These are phyloP conservation scores for Euspilapteryx auroguttella DNA, from an alignment of 2,888 invertebrate species.

Conservation along the genomic window DNA sequence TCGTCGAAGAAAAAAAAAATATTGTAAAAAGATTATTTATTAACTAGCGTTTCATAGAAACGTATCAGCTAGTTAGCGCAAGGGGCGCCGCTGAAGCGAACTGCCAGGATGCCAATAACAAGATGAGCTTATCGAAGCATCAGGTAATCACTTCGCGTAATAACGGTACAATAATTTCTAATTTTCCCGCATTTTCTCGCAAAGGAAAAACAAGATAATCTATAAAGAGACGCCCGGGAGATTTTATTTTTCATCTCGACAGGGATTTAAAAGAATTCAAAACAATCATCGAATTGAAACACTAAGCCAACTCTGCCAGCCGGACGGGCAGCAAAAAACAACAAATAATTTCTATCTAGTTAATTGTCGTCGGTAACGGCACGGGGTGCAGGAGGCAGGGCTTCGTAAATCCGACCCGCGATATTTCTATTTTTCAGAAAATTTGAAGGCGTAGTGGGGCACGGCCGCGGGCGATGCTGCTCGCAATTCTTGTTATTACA, in stretches of 20 bases:
- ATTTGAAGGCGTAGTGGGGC: conserved; percentile 17
- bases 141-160: no score
- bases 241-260: conserved; percentile 14
- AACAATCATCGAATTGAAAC: conserved; percentile 41
- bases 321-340: conserved; percentile 26
- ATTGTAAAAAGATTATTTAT: no score
- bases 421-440: conserved; percentile 24
- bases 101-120: no score
- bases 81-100: no score
- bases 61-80: no score
- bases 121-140: no score
- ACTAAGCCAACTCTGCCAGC: conserved; percentile 26
- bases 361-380: conserved; percentile 35
- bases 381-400: conserved; percentile 13
- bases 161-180: no score
- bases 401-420: conserved; percentile 38
- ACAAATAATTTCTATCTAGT: conserved; percentile 48
- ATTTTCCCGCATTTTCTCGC: no score
- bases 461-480: conserved; percentile 37
- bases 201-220: no score
- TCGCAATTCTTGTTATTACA: conserved; percentile 60
- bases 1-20: no score
- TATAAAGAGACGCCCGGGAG: no score
- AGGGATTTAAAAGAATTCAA: conserved; percentile 20
- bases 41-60: no score